A percentile compares a stretch with the other conserved stretches of the same genome.
Evolutionary conservation across 2,797 vertebrate species (phyloP).

Genomic region (Acipenser transmontanus): DNA sequence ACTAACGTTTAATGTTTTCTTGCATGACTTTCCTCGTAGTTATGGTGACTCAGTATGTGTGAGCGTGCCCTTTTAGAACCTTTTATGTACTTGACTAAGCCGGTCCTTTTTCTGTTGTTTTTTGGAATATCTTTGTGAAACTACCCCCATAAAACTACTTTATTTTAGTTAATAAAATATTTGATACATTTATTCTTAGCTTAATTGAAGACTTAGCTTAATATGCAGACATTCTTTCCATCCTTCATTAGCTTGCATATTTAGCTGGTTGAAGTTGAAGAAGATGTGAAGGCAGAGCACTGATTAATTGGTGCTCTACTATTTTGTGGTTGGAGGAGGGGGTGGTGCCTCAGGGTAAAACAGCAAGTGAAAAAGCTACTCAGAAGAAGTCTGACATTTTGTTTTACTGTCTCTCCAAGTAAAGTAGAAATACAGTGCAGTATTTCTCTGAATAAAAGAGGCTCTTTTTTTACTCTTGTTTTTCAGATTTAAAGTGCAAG

Average conservation of each 20-base stretch:
- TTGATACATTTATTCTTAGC: too few relatives aligned
- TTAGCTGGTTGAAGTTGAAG: slow-evolving; percentile 27
- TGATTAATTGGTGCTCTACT: slow-evolving; percentile 44
- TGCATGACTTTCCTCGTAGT: too few relatives aligned
- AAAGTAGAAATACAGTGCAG: slow-evolving; percentile 33
- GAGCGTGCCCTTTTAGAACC: too few relatives aligned
- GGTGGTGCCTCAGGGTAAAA: slow-evolving; percentile 22
- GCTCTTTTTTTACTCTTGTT: neutral
- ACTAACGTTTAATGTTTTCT: too few relatives aligned
- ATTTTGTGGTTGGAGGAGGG: slow-evolving; percentile 38
- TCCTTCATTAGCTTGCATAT: slow-evolving; percentile 43
- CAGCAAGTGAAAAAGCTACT: slow-evolving; percentile 26
- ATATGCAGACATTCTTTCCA: slow-evolving; percentile 24
- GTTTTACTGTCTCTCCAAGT: slow-evolving; percentile 37
- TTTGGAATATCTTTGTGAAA: too few relatives aligned
- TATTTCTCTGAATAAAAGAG: slow-evolving; percentile 15
- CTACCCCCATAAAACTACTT: too few relatives aligned
- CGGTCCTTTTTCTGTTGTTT: too few relatives aligned
- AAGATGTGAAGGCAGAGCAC: slow-evolving; percentile 26
- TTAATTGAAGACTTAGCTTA: neutral
- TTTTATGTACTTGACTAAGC: too few relatives aligned
- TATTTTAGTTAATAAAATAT: too few relatives aligned
- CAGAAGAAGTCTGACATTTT: slow-evolving; percentile 38
- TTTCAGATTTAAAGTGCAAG: too few relatives aligned
- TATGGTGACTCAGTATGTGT: too few relatives aligned